Base-by-base conservation (phyloP, 2,888 invertebrate species). In the Microplitis manilae region DNA sequence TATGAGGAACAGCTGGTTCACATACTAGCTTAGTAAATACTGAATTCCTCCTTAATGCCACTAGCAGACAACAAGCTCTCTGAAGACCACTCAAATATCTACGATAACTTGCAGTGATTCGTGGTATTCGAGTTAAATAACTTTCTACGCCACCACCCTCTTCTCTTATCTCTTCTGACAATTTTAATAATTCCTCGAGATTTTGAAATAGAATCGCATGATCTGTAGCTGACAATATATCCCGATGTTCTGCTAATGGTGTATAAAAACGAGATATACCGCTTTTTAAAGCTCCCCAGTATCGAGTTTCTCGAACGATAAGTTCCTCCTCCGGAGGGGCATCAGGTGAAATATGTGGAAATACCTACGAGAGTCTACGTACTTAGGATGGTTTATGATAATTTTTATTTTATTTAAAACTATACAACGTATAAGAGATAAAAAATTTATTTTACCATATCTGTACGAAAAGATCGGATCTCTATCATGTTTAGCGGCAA, bases 41-140 rank as follows among this genome's bases (percentile, higher is more conserved):
- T 9, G 95, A 93, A 84, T 95, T 95, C 77, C 90, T 87, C 50
- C 91, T 86, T 75, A 91, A 90, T 15, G 90, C 90, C 82, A 95
- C 96, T 90, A 96, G 91, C 71, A 96, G 94, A 88, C 96, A 96
- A 86, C 96, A 96, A 70, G 96, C 96, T 87, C 95, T 93, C 88
- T 96, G 96, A 80, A 96, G 92, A 79, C 96, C 96, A 84, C 95
- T 93, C 88, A 96, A 95, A 90, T 96, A 96, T 86, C 94, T 94
- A 88, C 95, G 94, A 90, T 96, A 96, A 69, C 95, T 94, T 71
- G 94, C 93, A 86, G 94, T 94, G 85, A 96, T 94, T 84, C 93
- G 93, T 82, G 93, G 92, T 79, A 95, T 93, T 90, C 95, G 95
- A 68, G 93, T 92, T 68, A 95, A 91, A 87, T 96, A 96, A 77